Conservation (phyloP, 2,113 vertebrate species). For the Plectropomus leopardus region DNA sequence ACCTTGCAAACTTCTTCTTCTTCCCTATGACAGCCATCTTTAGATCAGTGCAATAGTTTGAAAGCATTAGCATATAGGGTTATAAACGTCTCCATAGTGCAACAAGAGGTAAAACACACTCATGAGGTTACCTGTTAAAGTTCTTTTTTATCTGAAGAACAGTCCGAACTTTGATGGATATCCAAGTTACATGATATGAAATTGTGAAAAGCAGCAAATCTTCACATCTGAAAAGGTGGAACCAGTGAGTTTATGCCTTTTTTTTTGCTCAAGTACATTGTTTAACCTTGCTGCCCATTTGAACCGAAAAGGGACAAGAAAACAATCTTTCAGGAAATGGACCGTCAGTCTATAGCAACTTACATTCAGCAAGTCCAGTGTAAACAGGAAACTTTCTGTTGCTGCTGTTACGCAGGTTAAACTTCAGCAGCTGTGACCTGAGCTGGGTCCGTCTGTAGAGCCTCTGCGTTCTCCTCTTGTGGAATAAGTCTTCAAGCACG, state of each 20-base stretch:
- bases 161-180: background rate
- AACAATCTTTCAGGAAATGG: constrained; percentile 6
- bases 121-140: background rate
- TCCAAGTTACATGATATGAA: background rate
- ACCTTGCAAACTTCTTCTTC: background rate
- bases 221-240: background rate
- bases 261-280: background rate
- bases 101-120: background rate
- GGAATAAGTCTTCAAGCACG: no score
- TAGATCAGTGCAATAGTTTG: background rate
- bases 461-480: no score
- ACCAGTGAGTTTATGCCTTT: background rate
- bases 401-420: no score
- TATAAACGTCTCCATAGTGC: background rate
- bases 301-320: background rate
- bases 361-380: no score
- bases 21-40: background rate
- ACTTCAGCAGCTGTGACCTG: no score
- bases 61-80: background rate
- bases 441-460: no score
- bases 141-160: background rate
- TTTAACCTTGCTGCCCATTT: background rate
- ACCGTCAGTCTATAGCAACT: no score
- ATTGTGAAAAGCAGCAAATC: background rate
- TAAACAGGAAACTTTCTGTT: no score